A percentile compares a stretch with the other conserved stretches of the same genome.
These are phyloP conservation scores for Heliconius erato DNA, from an alignment of 2,888 invertebrate genomes.

Conservation along the genomic window DNA sequence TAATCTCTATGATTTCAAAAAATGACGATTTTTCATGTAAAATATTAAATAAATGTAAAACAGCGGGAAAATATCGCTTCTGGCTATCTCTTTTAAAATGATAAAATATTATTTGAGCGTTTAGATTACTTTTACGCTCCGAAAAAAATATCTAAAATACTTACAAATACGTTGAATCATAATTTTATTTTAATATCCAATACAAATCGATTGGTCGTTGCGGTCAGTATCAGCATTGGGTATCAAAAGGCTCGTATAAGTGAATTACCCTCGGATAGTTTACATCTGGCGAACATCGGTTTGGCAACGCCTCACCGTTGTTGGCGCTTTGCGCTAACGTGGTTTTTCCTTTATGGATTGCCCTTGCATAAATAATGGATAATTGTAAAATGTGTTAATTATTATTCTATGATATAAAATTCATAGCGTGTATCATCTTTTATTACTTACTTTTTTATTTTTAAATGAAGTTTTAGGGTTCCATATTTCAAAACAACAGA, in stretches of 20 bases:
- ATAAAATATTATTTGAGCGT: not conserved
- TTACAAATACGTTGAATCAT: not conserved
- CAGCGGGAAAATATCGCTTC: too few relatives aligned
- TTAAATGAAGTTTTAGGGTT: too few relatives aligned
- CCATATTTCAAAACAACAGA: too few relatives aligned
- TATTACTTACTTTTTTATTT: not conserved
- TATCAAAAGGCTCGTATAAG: slow-evolving; percentile 54
- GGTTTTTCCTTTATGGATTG: slow-evolving; percentile 55
- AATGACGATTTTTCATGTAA: not conserved
- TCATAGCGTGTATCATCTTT: not conserved
- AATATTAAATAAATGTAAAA: not conserved
- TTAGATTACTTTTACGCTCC: too few relatives aligned
- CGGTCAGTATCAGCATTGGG: slow-evolving; percentile 45
- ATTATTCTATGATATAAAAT: slow-evolving; percentile 1
- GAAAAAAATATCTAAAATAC: not conserved
- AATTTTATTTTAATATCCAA: slow-evolving; percentile 36
- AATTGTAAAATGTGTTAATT: slow-evolving; percentile 17
- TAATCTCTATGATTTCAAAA: too few relatives aligned
- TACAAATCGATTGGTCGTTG: slow-evolving; percentile 34
- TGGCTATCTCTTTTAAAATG: not conserved
- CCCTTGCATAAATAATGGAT: slow-evolving; percentile 47
- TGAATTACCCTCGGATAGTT: slow-evolving; percentile 51
- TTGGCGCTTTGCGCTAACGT: slow-evolving; percentile 53
- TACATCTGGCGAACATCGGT: slow-evolving; percentile 54
- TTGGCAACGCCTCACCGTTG: slow-evolving; percentile 55